Evolutionary conservation across 2,113 vertebrate species (phyloP).

Genomic region (Coptodon rendalli): DNA sequence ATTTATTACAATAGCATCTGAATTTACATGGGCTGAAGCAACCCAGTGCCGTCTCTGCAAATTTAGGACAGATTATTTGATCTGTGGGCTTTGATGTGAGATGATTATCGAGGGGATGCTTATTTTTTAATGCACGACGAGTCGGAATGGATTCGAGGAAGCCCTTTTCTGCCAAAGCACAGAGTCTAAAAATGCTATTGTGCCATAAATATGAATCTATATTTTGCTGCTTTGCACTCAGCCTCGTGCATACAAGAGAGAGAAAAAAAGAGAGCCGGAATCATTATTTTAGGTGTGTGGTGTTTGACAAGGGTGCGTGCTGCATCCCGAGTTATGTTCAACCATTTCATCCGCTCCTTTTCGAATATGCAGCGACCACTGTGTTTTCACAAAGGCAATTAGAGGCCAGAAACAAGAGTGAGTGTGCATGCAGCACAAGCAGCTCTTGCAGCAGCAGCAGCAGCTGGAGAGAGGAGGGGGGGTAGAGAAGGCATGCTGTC

Average conservation of each 20-base stretch:
- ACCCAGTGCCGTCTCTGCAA: conserved; percentile 16
- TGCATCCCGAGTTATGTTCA: conserved; percentile 3
- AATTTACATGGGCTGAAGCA: conserved; percentile 4
- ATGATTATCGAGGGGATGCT: conserved; percentile 8
- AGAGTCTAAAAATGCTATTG: background rate
- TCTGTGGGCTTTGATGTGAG: conserved; percentile 34
- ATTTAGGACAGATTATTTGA: conserved; percentile 33
- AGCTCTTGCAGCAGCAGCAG: conserved; percentile 16
- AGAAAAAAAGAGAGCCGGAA: background rate
- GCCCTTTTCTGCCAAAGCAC: background rate
- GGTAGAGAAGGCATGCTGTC: conserved; percentile 7
- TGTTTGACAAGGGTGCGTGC: background rate
- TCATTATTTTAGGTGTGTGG: background rate
- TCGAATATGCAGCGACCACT: conserved; percentile 35
- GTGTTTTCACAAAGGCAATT: conserved; percentile 68
- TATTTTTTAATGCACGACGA: background rate
- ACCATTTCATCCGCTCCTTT: background rate
- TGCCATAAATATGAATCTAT: background rate
- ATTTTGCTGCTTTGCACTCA: background rate
- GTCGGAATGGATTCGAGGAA: background rate
- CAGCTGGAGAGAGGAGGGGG: conserved; percentile 20
- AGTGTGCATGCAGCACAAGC: conserved; percentile 52
- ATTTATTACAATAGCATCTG: conserved; percentile 1
- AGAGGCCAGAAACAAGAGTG: conserved; percentile 59
- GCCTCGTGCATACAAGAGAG: background rate